phyloP scores from a whole-genome alignment of 1,140 invertebrate genomes.

The Hesperophylax magnus region DNA sequence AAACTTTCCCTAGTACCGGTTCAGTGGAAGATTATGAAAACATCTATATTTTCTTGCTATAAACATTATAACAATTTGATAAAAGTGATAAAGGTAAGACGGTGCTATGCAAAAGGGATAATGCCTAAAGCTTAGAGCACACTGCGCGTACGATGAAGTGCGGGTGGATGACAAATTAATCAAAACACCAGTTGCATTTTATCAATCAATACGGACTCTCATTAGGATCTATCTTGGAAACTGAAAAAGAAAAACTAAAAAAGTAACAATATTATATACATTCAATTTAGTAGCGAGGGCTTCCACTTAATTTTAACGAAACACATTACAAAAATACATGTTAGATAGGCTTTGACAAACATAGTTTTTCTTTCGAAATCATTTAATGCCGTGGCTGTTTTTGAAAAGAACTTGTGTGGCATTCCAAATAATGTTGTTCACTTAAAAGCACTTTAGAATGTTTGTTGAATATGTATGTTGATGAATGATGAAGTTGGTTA shows the following conservation, averaged over 20 bases:
- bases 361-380: conserved; percentile 7
- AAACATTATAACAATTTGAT: too few species aligned
- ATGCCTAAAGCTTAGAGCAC: too few species aligned
- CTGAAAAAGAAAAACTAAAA: too few species aligned
- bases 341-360: conserved; percentile 35
- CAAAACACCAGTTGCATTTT: too few species aligned
- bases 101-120: too few species aligned
- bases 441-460: conserved; percentile 33
- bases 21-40: not conserved
- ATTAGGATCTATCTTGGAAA: too few species aligned
- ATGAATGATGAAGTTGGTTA: conserved; percentile 63
- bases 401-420: conserved; percentile 24
- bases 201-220: too few species aligned
- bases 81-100: too few species aligned
- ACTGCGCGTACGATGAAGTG: too few species aligned
- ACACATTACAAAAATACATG: conserved; percentile 11
- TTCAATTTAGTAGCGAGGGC: not conserved
- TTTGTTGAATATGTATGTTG: conserved; percentile 1
- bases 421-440: conserved; percentile 38
- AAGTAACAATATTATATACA: too few species aligned
- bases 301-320: not conserved
- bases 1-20: not conserved
- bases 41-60: too few species aligned
- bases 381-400: conserved; percentile 6
- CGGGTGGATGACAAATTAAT: too few species aligned